A percentile compares a stretch with the other conserved stretches of the same genome.
Conservation (phyloP, 1,140 invertebrate species). For the Aphelenchoides fujianensis region DNA sequence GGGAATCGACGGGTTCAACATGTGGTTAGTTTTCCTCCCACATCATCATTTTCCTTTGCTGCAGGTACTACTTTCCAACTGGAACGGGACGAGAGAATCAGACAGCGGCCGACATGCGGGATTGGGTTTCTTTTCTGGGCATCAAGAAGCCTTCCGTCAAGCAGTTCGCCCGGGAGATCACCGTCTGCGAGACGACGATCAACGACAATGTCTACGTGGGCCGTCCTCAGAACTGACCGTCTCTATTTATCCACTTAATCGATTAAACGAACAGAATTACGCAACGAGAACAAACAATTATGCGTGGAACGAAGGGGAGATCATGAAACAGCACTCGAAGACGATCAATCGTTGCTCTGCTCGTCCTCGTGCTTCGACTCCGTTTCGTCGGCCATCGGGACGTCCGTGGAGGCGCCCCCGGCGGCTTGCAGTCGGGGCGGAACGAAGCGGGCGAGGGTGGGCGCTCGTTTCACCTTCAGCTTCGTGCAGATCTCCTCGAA, state of each 20-base stretch:
- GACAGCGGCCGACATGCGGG: neutral
- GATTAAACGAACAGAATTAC: no score
- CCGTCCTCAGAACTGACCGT: no score
- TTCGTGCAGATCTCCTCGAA: constrained; percentile 6
- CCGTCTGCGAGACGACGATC: neutral
- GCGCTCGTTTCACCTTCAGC: constrained; percentile 1
- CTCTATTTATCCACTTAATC: no score
- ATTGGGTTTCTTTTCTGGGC: neutral
- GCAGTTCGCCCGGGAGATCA: neutral
- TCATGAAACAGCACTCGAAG: no score
- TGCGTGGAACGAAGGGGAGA: no score
- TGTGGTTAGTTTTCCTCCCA: neutral
- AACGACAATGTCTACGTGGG: constrained; percentile 12
- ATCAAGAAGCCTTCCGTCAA: neutral
- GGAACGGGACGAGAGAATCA: neutral
- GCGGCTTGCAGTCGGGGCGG: neutral
- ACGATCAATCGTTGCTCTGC: no score
- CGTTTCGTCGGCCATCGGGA: neutral
- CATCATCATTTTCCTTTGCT: no score
- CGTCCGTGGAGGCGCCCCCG: neutral
- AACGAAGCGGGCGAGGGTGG: neutral
- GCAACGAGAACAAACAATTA: no score
- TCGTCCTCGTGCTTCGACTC: no score
- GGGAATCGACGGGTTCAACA: neutral
- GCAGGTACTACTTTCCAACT: neutral